Evolutionary conservation across 2,888 invertebrate species (phyloP).

Genomic region (Parasteatoda lunata): DNA sequence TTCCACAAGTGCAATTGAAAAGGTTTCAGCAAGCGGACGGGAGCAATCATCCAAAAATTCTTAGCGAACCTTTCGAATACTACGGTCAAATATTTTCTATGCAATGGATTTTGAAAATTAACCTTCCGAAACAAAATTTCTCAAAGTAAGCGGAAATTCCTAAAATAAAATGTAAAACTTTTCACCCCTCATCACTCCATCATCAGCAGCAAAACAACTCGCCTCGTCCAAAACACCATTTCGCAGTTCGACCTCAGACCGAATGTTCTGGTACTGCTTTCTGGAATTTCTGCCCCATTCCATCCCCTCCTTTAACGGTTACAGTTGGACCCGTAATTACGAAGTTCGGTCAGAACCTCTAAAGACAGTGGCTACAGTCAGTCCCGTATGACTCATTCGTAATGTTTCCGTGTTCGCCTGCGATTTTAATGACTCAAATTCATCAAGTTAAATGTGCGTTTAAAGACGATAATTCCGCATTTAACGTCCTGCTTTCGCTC

Average conservation of each 20-base stretch:
- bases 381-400: conserved; percentile 50
- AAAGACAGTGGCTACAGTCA: not conserved
- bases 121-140: conserved; percentile 17
- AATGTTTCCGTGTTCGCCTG: conserved; percentile 50
- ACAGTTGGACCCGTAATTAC: conserved; percentile 37
- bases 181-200: conserved; percentile 1
- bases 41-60: conserved; percentile 8
- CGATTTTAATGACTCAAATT: conserved; percentile 63
- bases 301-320: conserved; percentile 2
- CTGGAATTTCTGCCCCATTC: conserved; percentile 5
- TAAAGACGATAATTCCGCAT: conserved; percentile 60
- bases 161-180: conserved; percentile 23
- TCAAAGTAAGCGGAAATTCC: conserved; percentile 14
- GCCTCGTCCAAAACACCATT: conserved; percentile 17
- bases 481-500: conserved; percentile 25
- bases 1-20: no score
- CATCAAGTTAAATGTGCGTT: conserved; percentile 65
- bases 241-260: conserved; percentile 31
- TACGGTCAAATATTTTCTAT: conserved; percentile 20
- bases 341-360: conserved; percentile 22
- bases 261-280: conserved; percentile 14
- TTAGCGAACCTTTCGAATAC: conserved; percentile 12
- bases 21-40: no score
- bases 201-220: conserved; percentile 33
- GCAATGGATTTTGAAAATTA: conserved; percentile 29